Evolutionary conservation across 2,797 vertebrate species (phyloP), one percentile per base, ranked within the genome.

Genomic region (Acipenser oxyrinchus): DNA sequence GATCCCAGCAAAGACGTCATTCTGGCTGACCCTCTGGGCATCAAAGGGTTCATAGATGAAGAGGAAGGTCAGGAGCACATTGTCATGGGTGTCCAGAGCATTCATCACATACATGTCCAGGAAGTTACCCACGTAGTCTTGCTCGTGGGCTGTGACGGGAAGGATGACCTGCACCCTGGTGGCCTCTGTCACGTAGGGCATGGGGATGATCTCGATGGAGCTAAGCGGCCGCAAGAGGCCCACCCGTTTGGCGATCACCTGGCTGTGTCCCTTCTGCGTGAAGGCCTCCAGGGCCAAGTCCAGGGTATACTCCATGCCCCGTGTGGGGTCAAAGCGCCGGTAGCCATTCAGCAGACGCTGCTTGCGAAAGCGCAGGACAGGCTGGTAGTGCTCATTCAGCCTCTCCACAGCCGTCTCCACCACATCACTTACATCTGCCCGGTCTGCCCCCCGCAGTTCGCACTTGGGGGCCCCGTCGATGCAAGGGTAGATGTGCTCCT

Each of bases 181-280:
- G 1, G 95, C 96, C 82, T 99, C 97, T 0, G 95, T 99, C 72
- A 99, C 95, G 0, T 98, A 98, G 0, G 97, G 97, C 97, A 99
- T 97, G 1, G 97, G 95, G 69, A 99, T 92, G 50, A 99, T 96
- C 76, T 99, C 97, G 4, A 97, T 92, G 0, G 91, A 84, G 49
- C 95, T 93, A 1, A 99, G 84, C 0, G 97, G 96, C 11, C 95
- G 89, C 74, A 99, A 75, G 67, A 99, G 81, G 71, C 87, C 93
- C 49, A 99, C 94, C 15, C 95, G 87, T 66, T 94, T 96, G 60
- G 87, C 88, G 1, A 99, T 88, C 3, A 94, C 76, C 1, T 92
- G 93, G 51, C 91, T 92, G 84, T 94, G 94, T 8, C 94, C 95
- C 55, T 93, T 95, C 74, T 96, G 95, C 0, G 95, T 97, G 69